Percentiles rank a stretch among this genome's conserved stretches.
Evolutionary conservation across 2,888 invertebrate genomes (phyloP).

Genomic region (Panorpa germanica): DNA sequence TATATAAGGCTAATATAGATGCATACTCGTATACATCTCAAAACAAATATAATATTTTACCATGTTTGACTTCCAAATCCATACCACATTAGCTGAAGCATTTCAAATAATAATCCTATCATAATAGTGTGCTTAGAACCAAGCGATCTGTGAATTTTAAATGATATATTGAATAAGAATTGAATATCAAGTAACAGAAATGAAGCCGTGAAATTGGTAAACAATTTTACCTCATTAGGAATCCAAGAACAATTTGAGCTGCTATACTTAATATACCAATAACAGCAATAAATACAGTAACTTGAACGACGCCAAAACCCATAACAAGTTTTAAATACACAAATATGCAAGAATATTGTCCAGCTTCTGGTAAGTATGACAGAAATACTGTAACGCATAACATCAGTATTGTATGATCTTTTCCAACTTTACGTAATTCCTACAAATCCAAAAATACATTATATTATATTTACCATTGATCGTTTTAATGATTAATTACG

Average conservation of each 20-base stretch:
- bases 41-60: constrained; percentile 27
- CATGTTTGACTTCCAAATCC: constrained; percentile 91
- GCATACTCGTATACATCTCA: neutral
- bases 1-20: too few species aligned
- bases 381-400: constrained; percentile 94
- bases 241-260: constrained; percentile 76
- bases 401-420: constrained; percentile 89
- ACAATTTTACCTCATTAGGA: constrained; percentile 41
- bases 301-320: constrained; percentile 88
- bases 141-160: constrained; percentile 33
- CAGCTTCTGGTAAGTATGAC: constrained; percentile 94
- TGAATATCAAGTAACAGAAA: constrained; percentile 1
- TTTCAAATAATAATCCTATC: constrained; percentile 89
- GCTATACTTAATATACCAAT: constrained; percentile 92
- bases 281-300: constrained; percentile 93
- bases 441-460: constrained; percentile 15
- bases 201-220: neutral
- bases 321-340: constrained; percentile 95
- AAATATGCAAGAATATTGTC: constrained; percentile 99
- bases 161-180: too few species aligned
- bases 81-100: constrained; percentile 93
- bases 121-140: constrained; percentile 96
- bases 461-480: constrained; percentile 2
- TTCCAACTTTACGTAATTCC: constrained; percentile 79
- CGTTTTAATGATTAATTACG: constrained; percentile 4